Evolutionary conservation across 2,797 vertebrate genomes (phyloP), one percentile per base, ranked within the genome.

Genomic region (Gymnocypris eckloni): DNA sequence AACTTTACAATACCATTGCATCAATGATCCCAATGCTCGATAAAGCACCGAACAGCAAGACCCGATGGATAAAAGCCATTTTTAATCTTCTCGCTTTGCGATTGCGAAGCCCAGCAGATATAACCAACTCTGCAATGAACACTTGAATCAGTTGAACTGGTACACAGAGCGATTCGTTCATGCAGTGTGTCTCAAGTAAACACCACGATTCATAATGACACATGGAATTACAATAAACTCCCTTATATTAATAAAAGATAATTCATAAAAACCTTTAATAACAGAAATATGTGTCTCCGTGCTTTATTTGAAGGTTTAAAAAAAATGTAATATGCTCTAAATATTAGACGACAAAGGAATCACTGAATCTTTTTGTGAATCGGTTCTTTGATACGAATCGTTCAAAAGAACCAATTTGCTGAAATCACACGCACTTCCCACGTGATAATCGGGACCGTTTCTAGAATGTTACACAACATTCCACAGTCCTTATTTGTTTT

Each of bases 1-100:
- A 6, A 61, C 18, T 15, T 22, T 90, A 94, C 64, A 92, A 73
- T 89, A 93, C 90, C 90, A 87, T 88, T 83, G 91, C 88, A 85
- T 94, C 67, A 1, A 93, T 73, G 0, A 85, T 69, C 75, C 88
- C 92, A 33, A 89, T 83, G 87, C 90, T 87, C 52, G 83, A 89
- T 69, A 93, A 73, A 5, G 82, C 71, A 28, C 89, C 92, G 16
- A 91, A 77, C 41, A 89, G 56, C 43, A 93, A 87, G 18, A 93
- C 6, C 11, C 89, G 61, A 69, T 5, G 81, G 2, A 94, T 45
- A 1, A 89, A 87, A 67, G 81, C 90, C 94, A 94, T 95, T 90
- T 78, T 15, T 66, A 3, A 25, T 52, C 45, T 52, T 69, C n/a
- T 22, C 45, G 43, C 43, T 64, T n/a, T n/a, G n/a, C n/a, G n/a